Evolutionary conservation across 2,113 vertebrate species (phyloP), one percentile per base, ranked within the genome.

Genomic region (Thryonomys swinderianus): DNA sequence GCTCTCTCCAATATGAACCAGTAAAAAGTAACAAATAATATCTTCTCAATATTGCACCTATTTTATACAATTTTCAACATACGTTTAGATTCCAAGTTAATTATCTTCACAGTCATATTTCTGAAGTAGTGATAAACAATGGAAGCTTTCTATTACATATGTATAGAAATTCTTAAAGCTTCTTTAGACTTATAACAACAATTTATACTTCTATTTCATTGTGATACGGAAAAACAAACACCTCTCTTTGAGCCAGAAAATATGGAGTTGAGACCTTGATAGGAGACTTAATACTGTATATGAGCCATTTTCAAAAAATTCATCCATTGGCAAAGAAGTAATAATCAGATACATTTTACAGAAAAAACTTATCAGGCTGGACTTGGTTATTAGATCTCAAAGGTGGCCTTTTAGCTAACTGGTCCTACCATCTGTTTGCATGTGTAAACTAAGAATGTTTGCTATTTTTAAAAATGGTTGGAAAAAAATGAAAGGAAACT

Each of bases 61-160:
- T 27, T 93, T 61, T 86, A 14, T 30, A 90, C 40, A 90, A 85
- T 81, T 93, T 82, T 95, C 16, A 93, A 84, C 20, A 80, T 4
- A 57, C 57, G 16, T 95, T 74, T 97, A 30, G 71, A 64, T 55
- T 59, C 66, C 78, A 23, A 14, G n/a, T 93, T 87, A 53, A 78
- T 94, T 85, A 7, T 92, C 23, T 73, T 67, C 82, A 55, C 34
- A 84, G 48, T 57, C 18, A 76, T 62, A 59, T 0, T 83, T 73
- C 45, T 91, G 74, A 95, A 90, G 71, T 5, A 57, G 13, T 67
- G 21, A 42, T 84, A 57, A 69, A 27, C 45, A 87, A 30, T 18
- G 6, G 4, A 73, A 17, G 88, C 34, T 81, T 78, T 16, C 40
- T 90, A 16, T 34, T 95, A 81, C 62, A 37, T 66, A 13, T 66